Evolutionary conservation across 92 coral and sea anemone species (phyloP).

Genomic region (Epizoanthus ramosus): DNA sequence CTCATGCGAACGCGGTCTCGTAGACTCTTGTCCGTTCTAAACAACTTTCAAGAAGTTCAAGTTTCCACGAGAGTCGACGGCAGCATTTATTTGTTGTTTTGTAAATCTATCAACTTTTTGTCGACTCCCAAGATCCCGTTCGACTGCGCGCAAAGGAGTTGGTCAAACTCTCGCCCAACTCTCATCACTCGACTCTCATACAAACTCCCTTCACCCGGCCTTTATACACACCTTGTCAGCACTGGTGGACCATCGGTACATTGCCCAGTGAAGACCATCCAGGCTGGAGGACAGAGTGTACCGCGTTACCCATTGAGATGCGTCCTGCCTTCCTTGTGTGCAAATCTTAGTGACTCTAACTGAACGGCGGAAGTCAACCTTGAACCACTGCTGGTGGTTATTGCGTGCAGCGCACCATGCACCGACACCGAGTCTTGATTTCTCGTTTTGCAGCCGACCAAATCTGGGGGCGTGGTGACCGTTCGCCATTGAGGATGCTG

Average conservation of each 20-base stretch:
- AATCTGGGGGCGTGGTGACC: slow-evolving; percentile 9
- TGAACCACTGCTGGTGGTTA: slow-evolving; percentile 50
- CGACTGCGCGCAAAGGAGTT: not conserved
- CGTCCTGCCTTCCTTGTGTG: slow-evolving; percentile 45
- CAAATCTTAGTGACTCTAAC: slow-evolving; percentile 41
- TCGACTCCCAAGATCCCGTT: too few species aligned
- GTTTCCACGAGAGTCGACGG: too few species aligned
- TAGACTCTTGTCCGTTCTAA: too few species aligned
- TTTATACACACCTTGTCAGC: slow-evolving; percentile 37
- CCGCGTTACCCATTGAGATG: slow-evolving; percentile 25
- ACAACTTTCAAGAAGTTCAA: too few species aligned
- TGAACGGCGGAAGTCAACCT: slow-evolving; percentile 34
- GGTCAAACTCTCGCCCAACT: too few species aligned
- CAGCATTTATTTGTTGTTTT: too few species aligned
- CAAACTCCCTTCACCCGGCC: not conserved
- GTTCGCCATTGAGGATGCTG: slow-evolving; percentile 23
- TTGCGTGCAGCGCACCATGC: slow-evolving; percentile 49
- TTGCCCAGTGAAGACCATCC: slow-evolving; percentile 51
- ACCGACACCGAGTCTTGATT: slow-evolving; percentile 25
- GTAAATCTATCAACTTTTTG: too few species aligned
- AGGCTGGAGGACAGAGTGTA: slow-evolving; percentile 51
- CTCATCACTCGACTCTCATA: not conserved
- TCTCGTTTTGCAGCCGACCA: slow-evolving; percentile 21
- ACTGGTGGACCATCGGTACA: slow-evolving; percentile 33
- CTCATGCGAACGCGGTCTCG: too few species aligned